Evolutionary conservation across 2,113 vertebrate species (phyloP).

Genomic region (Oenanthe oenanthe): DNA sequence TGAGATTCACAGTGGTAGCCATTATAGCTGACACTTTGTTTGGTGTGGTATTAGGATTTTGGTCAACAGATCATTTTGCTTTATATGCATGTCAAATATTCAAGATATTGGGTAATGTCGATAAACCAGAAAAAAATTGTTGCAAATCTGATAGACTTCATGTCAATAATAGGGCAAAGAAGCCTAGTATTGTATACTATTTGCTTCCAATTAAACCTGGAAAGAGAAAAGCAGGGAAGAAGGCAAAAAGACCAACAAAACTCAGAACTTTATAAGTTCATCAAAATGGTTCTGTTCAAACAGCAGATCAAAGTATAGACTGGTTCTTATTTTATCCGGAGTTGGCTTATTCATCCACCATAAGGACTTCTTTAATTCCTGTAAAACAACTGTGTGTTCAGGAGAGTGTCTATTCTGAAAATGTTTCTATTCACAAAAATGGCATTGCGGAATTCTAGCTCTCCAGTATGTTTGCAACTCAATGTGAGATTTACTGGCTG

Average conservation of each 20-base stretch:
- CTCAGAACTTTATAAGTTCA: slow-evolving; percentile 55
- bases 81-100: not conserved
- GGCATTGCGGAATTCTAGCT: slow-evolving; percentile 57
- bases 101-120: not conserved
- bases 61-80: not conserved
- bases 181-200: not conserved
- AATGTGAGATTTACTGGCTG: slow-evolving; percentile 69
- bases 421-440: slow-evolving; percentile 70
- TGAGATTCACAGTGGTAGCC: not conserved
- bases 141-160: not conserved
- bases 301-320: slow-evolving; percentile 54
- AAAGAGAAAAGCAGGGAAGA: not conserved
- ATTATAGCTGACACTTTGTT: not conserved
- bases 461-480: slow-evolving; percentile 67
- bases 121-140: not conserved
- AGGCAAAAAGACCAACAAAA: slow-evolving; percentile 31
- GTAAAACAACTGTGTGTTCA: slow-evolving; percentile 71
- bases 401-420: slow-evolving; percentile 68
- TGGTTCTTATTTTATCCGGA: slow-evolving; percentile 65
- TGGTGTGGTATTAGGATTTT: not conserved
- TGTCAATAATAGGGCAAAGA: not conserved
- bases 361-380: slow-evolving; percentile 68
- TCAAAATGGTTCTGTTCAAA: slow-evolving; percentile 56
- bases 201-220: not conserved
- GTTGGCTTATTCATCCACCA: slow-evolving; percentile 63